phyloP scores from a whole-genome alignment of 1,140 invertebrate species.

The Dolichoris vasculosae region DNA sequence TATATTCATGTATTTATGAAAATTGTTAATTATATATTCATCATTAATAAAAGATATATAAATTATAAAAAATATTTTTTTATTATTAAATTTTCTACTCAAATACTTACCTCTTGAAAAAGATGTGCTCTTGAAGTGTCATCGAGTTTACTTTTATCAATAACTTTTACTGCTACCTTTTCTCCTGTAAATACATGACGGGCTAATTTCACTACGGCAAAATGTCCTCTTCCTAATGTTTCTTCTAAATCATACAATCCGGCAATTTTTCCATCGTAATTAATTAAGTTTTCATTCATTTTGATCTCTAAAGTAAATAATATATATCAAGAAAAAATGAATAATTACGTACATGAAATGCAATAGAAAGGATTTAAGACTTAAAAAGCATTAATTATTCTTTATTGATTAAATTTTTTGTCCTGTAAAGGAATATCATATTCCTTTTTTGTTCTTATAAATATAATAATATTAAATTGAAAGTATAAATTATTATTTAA shows the following conservation, averaged over 20 bases:
- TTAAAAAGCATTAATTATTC: too few species aligned
- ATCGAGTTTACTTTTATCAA: constrained; percentile 98
- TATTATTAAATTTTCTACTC: background rate
- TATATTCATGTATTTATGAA: too few species aligned
- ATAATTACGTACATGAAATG: background rate
- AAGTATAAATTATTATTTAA: too few species aligned
- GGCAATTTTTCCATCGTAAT: constrained; percentile 93
- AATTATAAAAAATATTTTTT: background rate
- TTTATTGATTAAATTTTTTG: too few species aligned
- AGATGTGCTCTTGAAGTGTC: constrained; percentile 96
- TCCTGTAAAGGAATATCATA: too few species aligned
- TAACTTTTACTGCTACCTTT: constrained; percentile 96
- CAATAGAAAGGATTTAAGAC: background rate
- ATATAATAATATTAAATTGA: too few species aligned
- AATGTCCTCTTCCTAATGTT: constrained; percentile 95
- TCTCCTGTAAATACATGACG: constrained; percentile 99
- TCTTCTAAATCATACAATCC: constrained; percentile 97
- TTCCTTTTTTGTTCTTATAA: too few species aligned
- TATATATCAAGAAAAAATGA: background rate
- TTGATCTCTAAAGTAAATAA: constrained; percentile 4
- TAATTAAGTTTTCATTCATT: constrained; percentile 48
- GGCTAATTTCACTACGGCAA: constrained; percentile 98
- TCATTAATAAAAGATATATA: too few species aligned
- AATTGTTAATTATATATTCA: too few species aligned
- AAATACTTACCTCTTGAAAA: constrained; percentile 88